These are phyloP conservation scores for Drosophila algonquin DNA, from an alignment of 2,888 invertebrate genomes.

Conservation along the genomic window DNA sequence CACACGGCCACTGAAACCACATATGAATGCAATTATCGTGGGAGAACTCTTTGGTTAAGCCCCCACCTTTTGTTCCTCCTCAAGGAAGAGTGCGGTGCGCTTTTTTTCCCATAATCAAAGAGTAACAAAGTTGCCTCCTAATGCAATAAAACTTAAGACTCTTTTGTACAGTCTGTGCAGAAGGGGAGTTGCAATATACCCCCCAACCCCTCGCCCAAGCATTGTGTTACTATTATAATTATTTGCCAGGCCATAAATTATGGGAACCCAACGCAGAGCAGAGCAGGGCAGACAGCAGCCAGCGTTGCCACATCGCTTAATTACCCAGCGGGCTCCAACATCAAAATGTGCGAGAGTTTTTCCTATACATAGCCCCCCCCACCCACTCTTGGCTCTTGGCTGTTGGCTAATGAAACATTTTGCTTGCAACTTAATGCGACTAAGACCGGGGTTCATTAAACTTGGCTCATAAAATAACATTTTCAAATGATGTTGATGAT, in stretches of 20 bases:
- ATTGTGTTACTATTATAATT: slow-evolving; percentile 75
- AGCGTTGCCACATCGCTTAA: slow-evolving; percentile 75
- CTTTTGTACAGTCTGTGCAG: slow-evolving; percentile 60
- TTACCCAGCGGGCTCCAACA: slow-evolving; percentile 62
- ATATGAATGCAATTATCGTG: neutral
- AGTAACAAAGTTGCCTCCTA: slow-evolving; percentile 40
- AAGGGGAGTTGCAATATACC: neutral
- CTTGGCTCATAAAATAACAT: slow-evolving; percentile 49
- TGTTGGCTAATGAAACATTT: slow-evolving; percentile 65
- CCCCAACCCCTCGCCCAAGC: slow-evolving; percentile 26
- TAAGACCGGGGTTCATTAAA: slow-evolving; percentile 46
- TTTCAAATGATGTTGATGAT: slow-evolving; percentile 24
- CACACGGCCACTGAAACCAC: slow-evolving; percentile 1
- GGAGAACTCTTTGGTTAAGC: neutral
- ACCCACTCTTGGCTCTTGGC: slow-evolving; percentile 1
- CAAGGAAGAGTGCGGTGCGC: neutral
- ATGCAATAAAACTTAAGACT: slow-evolving; percentile 76
- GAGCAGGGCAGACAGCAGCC: slow-evolving; percentile 1
- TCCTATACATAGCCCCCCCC: neutral
- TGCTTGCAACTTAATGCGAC: slow-evolving; percentile 35
- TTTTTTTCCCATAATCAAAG: slow-evolving; percentile 73
- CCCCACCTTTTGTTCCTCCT: slow-evolving; percentile 1
- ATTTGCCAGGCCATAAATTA: slow-evolving; percentile 74
- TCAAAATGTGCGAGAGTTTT: slow-evolving; percentile 37
- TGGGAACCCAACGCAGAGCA: slow-evolving; percentile 54